A percentile compares a stretch with the other conserved stretches of the same genome.
These are phyloP conservation scores for Sesia bembeciformis DNA, from an alignment of 2,888 invertebrate species.

Conservation along the genomic window DNA sequence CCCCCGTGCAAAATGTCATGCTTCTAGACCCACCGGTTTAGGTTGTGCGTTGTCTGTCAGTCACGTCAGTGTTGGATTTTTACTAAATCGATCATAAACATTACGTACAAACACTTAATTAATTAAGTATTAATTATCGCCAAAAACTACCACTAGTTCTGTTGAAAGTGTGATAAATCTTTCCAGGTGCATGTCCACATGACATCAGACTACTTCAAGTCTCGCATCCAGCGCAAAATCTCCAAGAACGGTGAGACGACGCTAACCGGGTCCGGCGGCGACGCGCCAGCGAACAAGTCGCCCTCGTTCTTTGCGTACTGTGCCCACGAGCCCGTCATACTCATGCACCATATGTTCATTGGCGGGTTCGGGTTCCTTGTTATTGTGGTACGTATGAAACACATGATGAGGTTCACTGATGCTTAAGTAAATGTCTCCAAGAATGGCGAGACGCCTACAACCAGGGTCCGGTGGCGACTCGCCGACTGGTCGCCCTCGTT, in stretches of 20 bases:
- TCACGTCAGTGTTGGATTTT: too few species aligned
- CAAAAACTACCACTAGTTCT: too few species aligned
- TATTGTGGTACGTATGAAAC: conserved; percentile 76
- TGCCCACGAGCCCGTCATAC: conserved; percentile 79
- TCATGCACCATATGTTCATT: conserved; percentile 83
- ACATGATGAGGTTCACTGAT: background rate
- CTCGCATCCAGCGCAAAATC: conserved; percentile 9
- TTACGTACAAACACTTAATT: too few species aligned
- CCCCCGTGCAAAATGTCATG: too few species aligned
- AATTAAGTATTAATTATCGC: too few species aligned
- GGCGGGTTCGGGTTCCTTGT: conserved; percentile 83
- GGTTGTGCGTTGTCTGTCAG: too few species aligned
- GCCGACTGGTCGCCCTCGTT: too few species aligned
- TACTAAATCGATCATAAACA: too few species aligned
- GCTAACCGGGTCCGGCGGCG: conserved; percentile 1
- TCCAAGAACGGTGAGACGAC: conserved; percentile 18
- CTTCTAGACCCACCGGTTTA: too few species aligned
- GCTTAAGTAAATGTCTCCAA: too few species aligned
- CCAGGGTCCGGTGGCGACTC: too few species aligned
- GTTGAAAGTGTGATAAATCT: background rate
- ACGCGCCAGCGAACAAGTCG: conserved; percentile 10
- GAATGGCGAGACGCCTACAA: too few species aligned
- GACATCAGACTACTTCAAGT: conserved; percentile 21
- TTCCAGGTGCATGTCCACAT: conserved; percentile 54
- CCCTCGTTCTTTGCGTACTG: conserved; percentile 71